phyloP scores from a whole-genome alignment of 30 jellyfish, hydroid and myxozoan genomes.

The Sanderia malayensis region DNA sequence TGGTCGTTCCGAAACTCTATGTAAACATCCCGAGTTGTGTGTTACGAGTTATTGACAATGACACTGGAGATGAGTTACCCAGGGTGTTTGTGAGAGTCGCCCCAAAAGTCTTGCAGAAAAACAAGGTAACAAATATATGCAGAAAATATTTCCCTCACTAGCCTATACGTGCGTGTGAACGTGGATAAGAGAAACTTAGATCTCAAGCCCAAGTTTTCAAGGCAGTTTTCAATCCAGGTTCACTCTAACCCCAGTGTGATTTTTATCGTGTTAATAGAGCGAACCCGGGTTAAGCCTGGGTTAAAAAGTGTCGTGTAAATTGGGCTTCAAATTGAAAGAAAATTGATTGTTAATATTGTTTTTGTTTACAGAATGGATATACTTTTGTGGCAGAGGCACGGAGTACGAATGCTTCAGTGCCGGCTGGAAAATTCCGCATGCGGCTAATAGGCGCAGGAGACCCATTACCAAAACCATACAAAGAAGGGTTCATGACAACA shows the following conservation, averaged over 20 bases:
- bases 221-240: too few species aligned
- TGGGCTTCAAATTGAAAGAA: too few species aligned
- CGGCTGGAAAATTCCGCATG: slow-evolving; percentile 87
- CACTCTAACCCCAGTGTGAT: too few species aligned
- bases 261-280: too few species aligned
- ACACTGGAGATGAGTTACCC: slow-evolving; percentile 69
- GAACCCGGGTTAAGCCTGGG: too few species aligned
- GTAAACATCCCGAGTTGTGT: slow-evolving; percentile 67
- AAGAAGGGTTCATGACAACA: slow-evolving; percentile 61
- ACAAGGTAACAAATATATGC: slow-evolving; percentile 57
- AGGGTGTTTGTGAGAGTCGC: slow-evolving; percentile 73
- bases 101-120: slow-evolving; percentile 66
- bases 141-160: too few species aligned
- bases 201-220: too few species aligned
- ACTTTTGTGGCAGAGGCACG: slow-evolving; percentile 84
- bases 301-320: too few species aligned
- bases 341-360: too few species aligned
- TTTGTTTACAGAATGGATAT: slow-evolving; percentile 74
- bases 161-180: too few species aligned
- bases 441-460: slow-evolving; percentile 87
- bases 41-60: slow-evolving; percentile 78
- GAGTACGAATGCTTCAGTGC: slow-evolving; percentile 40
- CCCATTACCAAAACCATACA: slow-evolving; percentile 82
- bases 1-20: slow-evolving; percentile 74
- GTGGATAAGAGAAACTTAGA: too few species aligned